Conservation (phyloP, 2,888 invertebrate species). For the Marasmarcha lunaedactyla region DNA sequence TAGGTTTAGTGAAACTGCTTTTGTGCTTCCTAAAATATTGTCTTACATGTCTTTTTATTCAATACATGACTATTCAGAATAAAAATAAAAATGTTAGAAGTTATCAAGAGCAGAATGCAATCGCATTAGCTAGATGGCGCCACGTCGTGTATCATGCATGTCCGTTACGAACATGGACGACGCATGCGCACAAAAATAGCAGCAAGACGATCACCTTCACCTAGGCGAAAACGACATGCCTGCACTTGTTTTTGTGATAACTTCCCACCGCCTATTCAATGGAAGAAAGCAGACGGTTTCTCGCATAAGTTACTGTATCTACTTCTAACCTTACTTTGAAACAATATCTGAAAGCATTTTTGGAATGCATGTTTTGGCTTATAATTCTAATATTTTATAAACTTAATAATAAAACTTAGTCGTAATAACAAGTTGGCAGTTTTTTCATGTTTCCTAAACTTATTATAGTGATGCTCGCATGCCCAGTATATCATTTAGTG, state of each 20-base stretch:
- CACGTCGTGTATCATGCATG: slow-evolving; percentile 24
- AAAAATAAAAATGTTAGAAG: no score
- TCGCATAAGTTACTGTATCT: neutral
- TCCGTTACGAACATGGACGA: slow-evolving; percentile 25
- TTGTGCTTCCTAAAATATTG: no score
- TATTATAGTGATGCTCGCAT: no score
- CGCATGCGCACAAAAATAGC: slow-evolving; percentile 63
- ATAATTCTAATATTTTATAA: no score
- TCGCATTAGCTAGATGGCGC: slow-evolving; percentile 54
- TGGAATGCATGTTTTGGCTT: no score
- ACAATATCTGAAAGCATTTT: no score
- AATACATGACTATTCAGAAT: no score
- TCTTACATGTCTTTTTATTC: no score
- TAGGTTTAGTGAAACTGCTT: no score
- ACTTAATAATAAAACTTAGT: no score
- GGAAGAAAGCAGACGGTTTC: slow-evolving; percentile 6
- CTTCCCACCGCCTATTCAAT: slow-evolving; percentile 21
- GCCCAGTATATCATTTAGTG: neutral
- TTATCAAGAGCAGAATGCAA: slow-evolving; percentile 19
- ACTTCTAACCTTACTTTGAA: neutral
- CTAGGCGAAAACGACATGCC: slow-evolving; percentile 43
- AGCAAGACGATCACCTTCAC: slow-evolving; percentile 59
- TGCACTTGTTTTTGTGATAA: slow-evolving; percentile 30
- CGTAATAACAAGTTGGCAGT: no score
- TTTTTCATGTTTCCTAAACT: no score